Evolutionary conservation across 2,888 invertebrate genomes (phyloP), one percentile per base, ranked within the genome.

Genomic region (Eupithecia tripunctaria): DNA sequence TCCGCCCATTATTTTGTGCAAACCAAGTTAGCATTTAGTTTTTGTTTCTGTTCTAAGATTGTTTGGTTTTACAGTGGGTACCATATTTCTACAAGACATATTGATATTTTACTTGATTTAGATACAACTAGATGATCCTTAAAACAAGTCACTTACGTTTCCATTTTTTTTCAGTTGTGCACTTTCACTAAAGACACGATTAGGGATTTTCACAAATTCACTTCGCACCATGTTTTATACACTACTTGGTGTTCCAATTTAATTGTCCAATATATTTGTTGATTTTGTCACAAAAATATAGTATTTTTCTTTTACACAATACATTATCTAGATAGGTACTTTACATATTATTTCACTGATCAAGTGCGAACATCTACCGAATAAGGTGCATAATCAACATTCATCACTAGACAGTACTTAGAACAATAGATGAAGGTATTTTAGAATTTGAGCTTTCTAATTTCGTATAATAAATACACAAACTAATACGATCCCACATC

Each of bases 211-310:
- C 77, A 75, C 68, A 66, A 68, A 71, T 63, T 75, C 70, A 72
- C 32, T 72, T 51, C n/a, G 63, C 74, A 71, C 71, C 71, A 72
- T 70, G 41, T 67, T 74, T 70, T 60, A 70, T 32, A 56, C 66
- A 67, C 71, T 72, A 75, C 63, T 76, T 79, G 79, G 79, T 79
- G 75, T 79, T 75, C 71, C 68, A 41, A 73, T 75, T 72, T 73
- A 78, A 68, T 67, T 71, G 62, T 78, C 76, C 68, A 75, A 78
- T 79, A 56, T 56, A 71, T 76, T 79, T 76, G 74, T 78, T 68
- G 66, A 66, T 73, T 70, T 73, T 76, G 51, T 80, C 82, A 85
- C 81, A 87, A 86, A 87, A 87, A 87, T 85, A 87, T 86, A 85
- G 78, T 79, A 75, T 75, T 76, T 21, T 74, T 78, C 69, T 73